Evolutionary conservation across 2,797 vertebrate genomes (phyloP).

Genomic region (Poecile montanus): DNA sequence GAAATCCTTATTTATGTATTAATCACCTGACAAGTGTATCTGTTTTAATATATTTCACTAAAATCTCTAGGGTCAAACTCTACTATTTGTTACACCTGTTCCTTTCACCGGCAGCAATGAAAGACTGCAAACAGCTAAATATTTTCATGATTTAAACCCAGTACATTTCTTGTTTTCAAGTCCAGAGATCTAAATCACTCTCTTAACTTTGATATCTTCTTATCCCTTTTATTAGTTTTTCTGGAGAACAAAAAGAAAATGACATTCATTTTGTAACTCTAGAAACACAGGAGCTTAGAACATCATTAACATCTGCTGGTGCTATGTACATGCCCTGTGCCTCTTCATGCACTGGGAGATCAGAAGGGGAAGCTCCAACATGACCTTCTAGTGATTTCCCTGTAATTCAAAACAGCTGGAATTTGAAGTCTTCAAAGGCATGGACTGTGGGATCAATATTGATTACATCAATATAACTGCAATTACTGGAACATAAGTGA

Average conservation of each 20-base stretch:
- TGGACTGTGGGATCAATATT: neutral
- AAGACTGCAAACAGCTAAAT: neutral
- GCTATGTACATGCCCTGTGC: neutral
- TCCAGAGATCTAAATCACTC: neutral
- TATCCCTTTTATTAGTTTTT: neutral
- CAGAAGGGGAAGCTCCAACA: neutral
- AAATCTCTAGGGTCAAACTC: constrained; percentile 9
- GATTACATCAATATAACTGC: neutral
- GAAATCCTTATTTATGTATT: constrained; percentile 51
- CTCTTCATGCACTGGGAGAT: neutral
- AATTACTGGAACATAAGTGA: neutral
- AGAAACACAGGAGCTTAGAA: neutral
- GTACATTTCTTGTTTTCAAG: neutral
- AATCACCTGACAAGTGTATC: neutral
- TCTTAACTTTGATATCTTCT: neutral
- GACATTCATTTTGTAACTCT: neutral
- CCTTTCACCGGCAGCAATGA: neutral
- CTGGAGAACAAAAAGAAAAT: neutral
- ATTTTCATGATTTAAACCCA: constrained; percentile 20
- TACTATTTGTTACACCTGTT: neutral
- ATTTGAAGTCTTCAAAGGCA: constrained; percentile 20
- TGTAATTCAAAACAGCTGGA: constrained; percentile 27
- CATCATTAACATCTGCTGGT: neutral
- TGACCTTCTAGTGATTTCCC: neutral
- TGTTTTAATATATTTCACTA: neutral